Percentiles rank a stretch among this genome's conserved stretches.
phyloP scores from a whole-genome alignment of 1,140 invertebrate species.

The Drosophila sucinea region DNA sequence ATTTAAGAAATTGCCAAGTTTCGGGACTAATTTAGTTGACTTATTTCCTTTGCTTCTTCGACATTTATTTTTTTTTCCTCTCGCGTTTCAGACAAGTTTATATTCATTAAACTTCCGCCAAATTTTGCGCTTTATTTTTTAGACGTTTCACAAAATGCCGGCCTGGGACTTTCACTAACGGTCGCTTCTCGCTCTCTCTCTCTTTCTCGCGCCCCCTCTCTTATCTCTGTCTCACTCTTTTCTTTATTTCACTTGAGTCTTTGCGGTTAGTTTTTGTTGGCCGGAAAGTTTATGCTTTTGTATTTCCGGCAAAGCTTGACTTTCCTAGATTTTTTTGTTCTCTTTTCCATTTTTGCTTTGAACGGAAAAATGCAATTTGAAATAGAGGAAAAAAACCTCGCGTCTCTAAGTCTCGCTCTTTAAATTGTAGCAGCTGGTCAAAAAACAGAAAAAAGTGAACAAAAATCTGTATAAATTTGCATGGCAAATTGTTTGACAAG shows the following conservation, averaged over 20 bases:
- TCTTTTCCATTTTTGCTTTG: conserved; percentile 33
- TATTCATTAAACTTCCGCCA: conserved; percentile 80
- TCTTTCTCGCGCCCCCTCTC: not conserved
- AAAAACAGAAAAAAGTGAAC: conserved; percentile 32
- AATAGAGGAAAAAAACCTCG: conserved; percentile 49
- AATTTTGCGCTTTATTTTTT: conserved; percentile 70
- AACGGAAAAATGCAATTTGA: conserved; percentile 75
- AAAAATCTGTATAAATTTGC: conserved; percentile 12
- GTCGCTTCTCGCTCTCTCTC: not conserved
- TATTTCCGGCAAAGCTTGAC: conserved; percentile 68
- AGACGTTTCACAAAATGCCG: conserved; percentile 50
- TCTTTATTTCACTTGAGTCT: conserved; percentile 12
- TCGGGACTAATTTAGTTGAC: conserved; percentile 74
- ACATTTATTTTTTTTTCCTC: conserved; percentile 4
- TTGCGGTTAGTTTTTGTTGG: conserved; percentile 53
- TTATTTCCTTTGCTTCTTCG: conserved; percentile 37
- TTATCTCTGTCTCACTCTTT: not conserved
- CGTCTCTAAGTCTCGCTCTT: conserved; percentile 51
- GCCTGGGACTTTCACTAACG: conserved; percentile 28
- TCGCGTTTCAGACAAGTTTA: conserved; percentile 56
- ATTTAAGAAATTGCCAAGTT: conserved; percentile 28
- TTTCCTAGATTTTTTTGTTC: conserved; percentile 38
- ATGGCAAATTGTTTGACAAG: conserved; percentile 4
- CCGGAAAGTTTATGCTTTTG: conserved; percentile 81
- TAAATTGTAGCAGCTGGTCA: conserved; percentile 11